These are phyloP conservation scores for Rambutsinella grinnellia DNA, from an alignment of 2,888 invertebrate species.

Conservation along the genomic window DNA sequence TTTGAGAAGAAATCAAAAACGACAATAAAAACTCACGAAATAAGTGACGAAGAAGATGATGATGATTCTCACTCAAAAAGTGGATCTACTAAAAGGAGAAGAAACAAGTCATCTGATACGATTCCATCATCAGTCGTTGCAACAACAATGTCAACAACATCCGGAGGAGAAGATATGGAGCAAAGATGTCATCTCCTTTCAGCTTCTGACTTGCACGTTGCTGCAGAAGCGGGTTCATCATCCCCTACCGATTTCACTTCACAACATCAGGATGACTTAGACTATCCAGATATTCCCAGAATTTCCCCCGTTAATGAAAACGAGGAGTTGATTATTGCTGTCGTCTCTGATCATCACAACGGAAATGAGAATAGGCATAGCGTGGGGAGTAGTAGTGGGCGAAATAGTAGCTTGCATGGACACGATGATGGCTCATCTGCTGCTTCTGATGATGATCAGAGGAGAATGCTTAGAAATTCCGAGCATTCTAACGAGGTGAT, in stretches of 20 bases:
- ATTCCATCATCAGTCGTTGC: constrained; percentile 29
- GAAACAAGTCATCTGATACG: constrained; percentile 38
- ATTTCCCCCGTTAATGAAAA: constrained; percentile 5
- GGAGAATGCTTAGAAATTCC: constrained; percentile 48
- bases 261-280: background rate
- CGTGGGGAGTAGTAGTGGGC: constrained; percentile 35
- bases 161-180: constrained; percentile 34
- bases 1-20: constrained; percentile 1
- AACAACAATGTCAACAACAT: constrained; percentile 14
- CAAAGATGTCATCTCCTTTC: constrained; percentile 26
- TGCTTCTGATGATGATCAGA: constrained; percentile 55
- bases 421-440: constrained; percentile 41
- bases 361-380: constrained; percentile 30
- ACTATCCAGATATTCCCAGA: background rate
- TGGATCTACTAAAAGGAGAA: constrained; percentile 10
- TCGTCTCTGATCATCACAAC: background rate
- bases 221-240: background rate
- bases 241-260: background rate
- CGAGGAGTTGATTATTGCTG: background rate
- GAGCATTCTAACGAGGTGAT: constrained; percentile 13
- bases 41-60: constrained; percentile 19
- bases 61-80: background rate
- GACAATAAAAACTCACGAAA: background rate
- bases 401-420: constrained; percentile 34
- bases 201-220: constrained; percentile 18